Base-by-base conservation (phyloP, 2,113 vertebrate genomes). In the Poicephalus meyeri region DNA sequence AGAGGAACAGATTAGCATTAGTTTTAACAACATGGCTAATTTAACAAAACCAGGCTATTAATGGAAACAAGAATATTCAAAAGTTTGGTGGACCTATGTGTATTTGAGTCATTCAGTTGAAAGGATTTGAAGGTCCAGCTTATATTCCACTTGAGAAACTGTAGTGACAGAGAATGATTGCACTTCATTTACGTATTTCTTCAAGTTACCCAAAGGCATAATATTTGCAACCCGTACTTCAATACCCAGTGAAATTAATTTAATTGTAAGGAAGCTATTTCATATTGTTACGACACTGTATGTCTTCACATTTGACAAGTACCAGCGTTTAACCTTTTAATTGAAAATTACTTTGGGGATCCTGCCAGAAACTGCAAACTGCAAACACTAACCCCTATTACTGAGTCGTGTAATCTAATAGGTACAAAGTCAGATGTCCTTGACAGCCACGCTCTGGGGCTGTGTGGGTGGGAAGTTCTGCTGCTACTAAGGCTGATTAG, bases 341-440 rank as follows among this genome's bases (percentile, higher is more conserved):
- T 97, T 98, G 97, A 97, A 98, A 98, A 98, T 98, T 97, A 96
- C 97, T 98, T 95, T 79, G 97, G 97, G 97, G 98, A 91, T 97
- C 87, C 88, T 97, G 97, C 97, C 98, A 98, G 98, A 96, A 97
- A 76, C 95, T 98, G 96, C 95, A 96, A 97, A 97, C 96, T 90
- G 92, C 94, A 97, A 98, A 96, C 95, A 93, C 86, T 97, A 90
- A 96, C 94, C 95, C 97, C 76, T 92, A 91, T 97, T 97, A 94
- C 94, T 96, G 94, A 94, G 91, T 98, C 97, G 85, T 86, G 96
- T 97, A 98, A 97, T 95, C 86, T 95, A 98, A 97, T 95, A 97
- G 95, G 94, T 82, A 71, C 94, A 96, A 96, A 97, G 96, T 97
- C 97, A 98, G 96, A 97, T 96, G 95, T 91, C 93, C 95, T 97